Base-by-base conservation (phyloP, 2,888 invertebrate species). In the Colletes collaris region DNA sequence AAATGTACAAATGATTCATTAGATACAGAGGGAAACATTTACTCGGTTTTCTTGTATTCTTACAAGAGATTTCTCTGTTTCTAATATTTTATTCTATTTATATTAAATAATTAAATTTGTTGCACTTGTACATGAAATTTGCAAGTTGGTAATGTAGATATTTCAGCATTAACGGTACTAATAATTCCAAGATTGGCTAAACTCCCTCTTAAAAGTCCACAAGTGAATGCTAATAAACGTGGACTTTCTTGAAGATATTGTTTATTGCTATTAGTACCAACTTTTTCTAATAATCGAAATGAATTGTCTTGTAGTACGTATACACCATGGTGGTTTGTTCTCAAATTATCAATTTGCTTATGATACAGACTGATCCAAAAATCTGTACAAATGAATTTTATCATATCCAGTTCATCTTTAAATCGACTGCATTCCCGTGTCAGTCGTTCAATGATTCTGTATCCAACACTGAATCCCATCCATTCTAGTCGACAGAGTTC, bases 331-430 rank as follows among this genome's bases (percentile, higher is more conserved):
- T 99, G 99, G 93, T 99, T 99, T 37, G 99, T 99, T 84, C 98
- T 94, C 66, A 99, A 94, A 93, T 99, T 99, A 92, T 99, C 99
- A 72, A 99, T 98, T 94, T 99, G 99, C 92, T 99, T 99, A 90
- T 98, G 99, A 92, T 98, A 99, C 50, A 99, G 95, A 53, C 97
- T 96, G n/a, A 97, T 97, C 99, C 99, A 99, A 92, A 99, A 99
- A 91, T 99, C 99, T 72, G 99, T 99, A 92, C 99, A 99, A 70
- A 99, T 97, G 89, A 99, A 99, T 93, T 99, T 99, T 95, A 99
- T 97, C 46, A 97, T 98, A 90, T 99, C 99, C 70, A 99, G 93
- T 93, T 99, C 99, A 94, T 99, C 99, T 93, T 98, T 98, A 91
- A 99, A 99, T 63, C 99, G 94, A 0, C 97, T 96, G 95, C 97